Evolutionary conservation across 2,113 vertebrate genomes (phyloP).

Genomic region (Garra rufa): DNA sequence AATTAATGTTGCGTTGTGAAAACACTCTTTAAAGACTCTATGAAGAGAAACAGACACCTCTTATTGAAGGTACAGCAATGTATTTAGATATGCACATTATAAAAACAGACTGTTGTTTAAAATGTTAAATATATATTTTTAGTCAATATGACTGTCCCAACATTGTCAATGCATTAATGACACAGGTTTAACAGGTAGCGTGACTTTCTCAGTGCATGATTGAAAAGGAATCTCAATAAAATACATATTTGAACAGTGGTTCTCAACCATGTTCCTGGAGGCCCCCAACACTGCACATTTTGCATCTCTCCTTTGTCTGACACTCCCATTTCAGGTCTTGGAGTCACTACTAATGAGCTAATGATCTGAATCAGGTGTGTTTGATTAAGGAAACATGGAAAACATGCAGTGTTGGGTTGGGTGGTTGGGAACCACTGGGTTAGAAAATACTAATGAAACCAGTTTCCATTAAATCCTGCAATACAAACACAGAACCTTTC

Average conservation of each 20-base stretch:
- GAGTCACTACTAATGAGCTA: too few species aligned
- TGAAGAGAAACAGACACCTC: background rate
- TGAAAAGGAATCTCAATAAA: background rate
- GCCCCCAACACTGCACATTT: too few species aligned
- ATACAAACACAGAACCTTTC: background rate
- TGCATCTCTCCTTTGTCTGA: too few species aligned
- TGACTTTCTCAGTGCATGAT: background rate
- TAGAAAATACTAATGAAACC: background rate
- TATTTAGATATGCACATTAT: constrained; percentile 27
- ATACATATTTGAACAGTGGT: too few species aligned
- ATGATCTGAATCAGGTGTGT: too few species aligned
- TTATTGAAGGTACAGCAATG: constrained; percentile 31
- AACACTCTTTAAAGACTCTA: background rate
- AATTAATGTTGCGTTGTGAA: too few species aligned
- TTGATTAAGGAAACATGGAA: too few species aligned
- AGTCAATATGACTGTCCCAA: constrained; percentile 34
- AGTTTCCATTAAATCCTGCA: constrained; percentile 10
- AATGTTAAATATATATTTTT: background rate
- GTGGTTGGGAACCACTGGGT: too few species aligned
- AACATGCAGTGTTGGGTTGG: too few species aligned
- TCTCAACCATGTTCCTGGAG: too few species aligned
- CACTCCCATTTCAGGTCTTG: too few species aligned
- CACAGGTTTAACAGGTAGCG: background rate
- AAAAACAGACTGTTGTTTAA: constrained; percentile 36
- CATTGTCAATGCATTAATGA: background rate